A percentile compares a stretch with the other conserved stretches of the same genome.
Conservation (phyloP, 2,888 invertebrate species). For the Sicus ferrugineus region DNA sequence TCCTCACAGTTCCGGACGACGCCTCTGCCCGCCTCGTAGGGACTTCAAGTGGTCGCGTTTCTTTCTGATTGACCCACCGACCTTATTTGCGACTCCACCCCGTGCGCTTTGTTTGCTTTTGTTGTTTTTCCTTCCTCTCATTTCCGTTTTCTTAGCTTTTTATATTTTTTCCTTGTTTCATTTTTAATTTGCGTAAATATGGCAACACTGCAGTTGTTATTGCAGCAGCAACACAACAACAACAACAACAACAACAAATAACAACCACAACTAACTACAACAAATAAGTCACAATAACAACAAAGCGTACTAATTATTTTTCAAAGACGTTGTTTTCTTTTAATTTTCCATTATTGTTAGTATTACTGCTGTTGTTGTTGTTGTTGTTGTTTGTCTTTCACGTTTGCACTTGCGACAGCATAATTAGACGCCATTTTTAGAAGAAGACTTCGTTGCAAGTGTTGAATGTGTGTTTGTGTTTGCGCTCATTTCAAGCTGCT, state of each 20-base stretch:
- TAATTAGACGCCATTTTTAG: slow-evolving; percentile 22
- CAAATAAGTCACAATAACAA: not conserved
- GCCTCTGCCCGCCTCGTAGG: not conserved
- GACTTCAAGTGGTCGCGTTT: slow-evolving; percentile 18
- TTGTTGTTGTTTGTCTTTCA: not conserved
- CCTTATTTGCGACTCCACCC: slow-evolving; percentile 28
- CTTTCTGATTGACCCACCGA: slow-evolving; percentile 37
- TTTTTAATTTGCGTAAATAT: slow-evolving; percentile 34
- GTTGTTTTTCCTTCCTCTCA: not conserved
- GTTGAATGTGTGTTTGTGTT: slow-evolving; percentile 16
- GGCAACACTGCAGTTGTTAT: slow-evolving; percentile 12
- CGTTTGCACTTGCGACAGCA: not conserved
- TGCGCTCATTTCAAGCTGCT: too few relatives aligned
- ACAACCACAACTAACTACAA: not conserved
- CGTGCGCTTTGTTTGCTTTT: not conserved
- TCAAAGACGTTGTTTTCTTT: not conserved
- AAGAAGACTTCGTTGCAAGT: not conserved
- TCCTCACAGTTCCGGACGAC: not conserved
- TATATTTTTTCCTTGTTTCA: not conserved
- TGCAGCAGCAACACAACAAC: not conserved
- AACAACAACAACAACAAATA: not conserved
- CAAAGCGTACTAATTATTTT: slow-evolving; percentile 24
- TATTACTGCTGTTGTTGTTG: too few relatives aligned
- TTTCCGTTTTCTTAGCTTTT: not conserved
- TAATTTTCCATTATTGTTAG: not conserved